Evolutionary conservation across 2,888 invertebrate species (phyloP), one percentile per base, ranked within the genome.

Genomic region (Labia minor): DNA sequence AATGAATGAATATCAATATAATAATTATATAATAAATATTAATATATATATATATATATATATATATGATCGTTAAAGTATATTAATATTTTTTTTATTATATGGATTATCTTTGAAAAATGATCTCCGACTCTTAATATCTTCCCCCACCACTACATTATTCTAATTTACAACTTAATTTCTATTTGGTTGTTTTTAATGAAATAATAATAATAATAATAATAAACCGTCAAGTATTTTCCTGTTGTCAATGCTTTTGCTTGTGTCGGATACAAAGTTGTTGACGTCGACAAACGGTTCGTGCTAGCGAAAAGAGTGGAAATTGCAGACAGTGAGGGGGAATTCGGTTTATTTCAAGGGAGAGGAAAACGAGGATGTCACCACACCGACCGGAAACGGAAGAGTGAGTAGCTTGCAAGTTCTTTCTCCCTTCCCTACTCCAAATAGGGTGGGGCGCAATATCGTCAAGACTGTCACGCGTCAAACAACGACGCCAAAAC

Each of bases 331-430:
- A 8, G 26, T 8, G 49, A n/a, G 3, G n/a, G 49, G 14, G 16
- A 14, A 16, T 16, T 49, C n/a, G 16, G n/a, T 49, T 16, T 49
- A 11, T 49, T 49, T 49, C 49, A 14, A 49, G 49, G 49, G 49
- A n/a, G n/a, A 8, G 16, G 49, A 49, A 10, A 49, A 49, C 26
- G 49, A 49, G 49, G 49, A 49, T 49, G 49, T 49, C 49, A 16
- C 49, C 49, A 49, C 49, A 49, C 49, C 49, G 49, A 49, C 49
- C 49, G 49, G 49, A 49, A n/a, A 4, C 49, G 49, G 49, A 49
- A 49, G 8, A n/a, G 26, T 14, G 49, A 16, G 49, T 49, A 49
- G n/a, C 49, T 8, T 8, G n/a, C 49, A 49, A 49, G 49, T 49
- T 16, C 49, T 16, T 49, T 16, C 49, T n/a, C 16, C 49, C 49